Base-by-base conservation (phyloP, 2,888 invertebrate species). In the Drosophila multiciliata region DNA sequence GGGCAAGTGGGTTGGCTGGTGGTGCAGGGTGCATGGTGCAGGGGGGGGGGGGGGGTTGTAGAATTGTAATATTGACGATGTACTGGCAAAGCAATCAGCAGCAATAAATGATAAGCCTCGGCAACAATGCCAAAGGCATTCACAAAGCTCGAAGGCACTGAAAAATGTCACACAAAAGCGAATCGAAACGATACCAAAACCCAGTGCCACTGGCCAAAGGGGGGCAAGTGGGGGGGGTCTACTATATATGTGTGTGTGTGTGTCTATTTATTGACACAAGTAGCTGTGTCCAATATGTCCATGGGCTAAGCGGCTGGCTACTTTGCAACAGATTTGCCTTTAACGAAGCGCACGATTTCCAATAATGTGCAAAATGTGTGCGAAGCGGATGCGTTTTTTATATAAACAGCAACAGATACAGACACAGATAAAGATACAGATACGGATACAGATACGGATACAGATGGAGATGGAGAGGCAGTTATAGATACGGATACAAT, bases 271-370 rank as follows among this genome's bases (percentile, higher is more conserved):
- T 26, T 38, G 54, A 54, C 40, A 61, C 40, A 61, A 54, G 54
- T 53, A 38, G 42, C 26, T 50, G 52, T 55, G 17, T 45, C 45
- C 45, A 8, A 8, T 48, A 15, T 48, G 48, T 29, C 29, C 29
- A 29, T 7, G 48, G 53, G 29, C 62, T 65, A 69, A 59, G 67
- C 61, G 50, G 38, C 57, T 69, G 87, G 81, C 83, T 89, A 84
- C 84, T 88, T 88, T 88, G 89, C 78, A 87, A 87, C 82, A 89
- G 79, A 87, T 89, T 89, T 85, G 80, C 78, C 80, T 73, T 85
- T 89, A 82, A 86, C 87, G 89, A 89, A 84, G 87, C 80, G 70
- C 82, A 85, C 89, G 87, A 85, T 85, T 85, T 85, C 89, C 89
- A 85, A 89, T 89, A 85, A 85, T 89, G 81, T 89, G 58, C 66